phyloP scores from a whole-genome alignment of 2,888 invertebrate genomes.

The Tetranychus piercei region DNA sequence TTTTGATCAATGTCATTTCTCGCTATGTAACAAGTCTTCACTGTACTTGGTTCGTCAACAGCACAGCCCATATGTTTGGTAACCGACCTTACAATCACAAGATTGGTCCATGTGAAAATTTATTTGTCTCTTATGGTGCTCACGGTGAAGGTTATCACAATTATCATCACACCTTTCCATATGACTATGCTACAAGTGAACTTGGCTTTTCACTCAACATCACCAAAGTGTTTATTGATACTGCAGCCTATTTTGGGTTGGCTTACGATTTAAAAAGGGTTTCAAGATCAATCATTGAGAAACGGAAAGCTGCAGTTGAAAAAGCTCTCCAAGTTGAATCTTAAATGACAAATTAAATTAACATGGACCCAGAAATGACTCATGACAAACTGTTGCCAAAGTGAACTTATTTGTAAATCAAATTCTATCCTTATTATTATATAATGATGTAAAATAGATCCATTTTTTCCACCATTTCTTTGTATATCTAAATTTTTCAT shows the following conservation, averaged over 20 bases:
- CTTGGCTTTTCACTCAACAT: constrained; percentile 51
- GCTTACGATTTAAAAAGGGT: constrained; percentile 49
- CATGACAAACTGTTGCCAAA: not conserved
- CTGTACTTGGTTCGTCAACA: constrained; percentile 24
- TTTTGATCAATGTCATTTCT: not conserved
- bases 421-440: not conserved
- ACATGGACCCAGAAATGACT: not conserved
- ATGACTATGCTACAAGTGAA: constrained; percentile 80
- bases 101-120: constrained; percentile 29
- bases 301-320: not conserved
- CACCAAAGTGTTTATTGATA: constrained; percentile 56
- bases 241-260: constrained; percentile 62
- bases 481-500: no score
- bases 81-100: constrained; percentile 39
- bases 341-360: not conserved
- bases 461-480: not conserved
- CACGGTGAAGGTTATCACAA: constrained; percentile 73
- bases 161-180: constrained; percentile 79
- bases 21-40: constrained; percentile 11
- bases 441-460: not conserved
- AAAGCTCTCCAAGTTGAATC: not conserved
- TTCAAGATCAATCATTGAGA: not conserved
- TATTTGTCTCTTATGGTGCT: constrained; percentile 37
- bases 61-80: constrained; percentile 37
- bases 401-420: not conserved